These are phyloP conservation scores for Chrysaora quinquecirrha DNA, from an alignment of 30 jellyfish, hydroid and myxozoan genomes.

Conservation along the genomic window DNA sequence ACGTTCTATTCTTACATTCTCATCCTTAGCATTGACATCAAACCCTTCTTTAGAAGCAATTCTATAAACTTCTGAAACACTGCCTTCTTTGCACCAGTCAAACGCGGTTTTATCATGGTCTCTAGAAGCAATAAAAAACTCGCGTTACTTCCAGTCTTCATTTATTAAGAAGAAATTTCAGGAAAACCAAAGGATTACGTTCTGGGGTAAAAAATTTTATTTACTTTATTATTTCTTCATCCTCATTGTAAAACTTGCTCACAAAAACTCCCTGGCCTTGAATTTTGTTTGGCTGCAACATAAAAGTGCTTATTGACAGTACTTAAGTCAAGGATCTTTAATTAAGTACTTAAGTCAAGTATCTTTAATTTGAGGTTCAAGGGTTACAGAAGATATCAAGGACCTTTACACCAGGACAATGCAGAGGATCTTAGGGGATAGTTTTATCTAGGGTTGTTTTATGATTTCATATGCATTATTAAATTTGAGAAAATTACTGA, in stretches of 20 bases:
- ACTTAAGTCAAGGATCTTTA: no score
- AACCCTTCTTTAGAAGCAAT: not conserved
- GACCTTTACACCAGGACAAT: no score
- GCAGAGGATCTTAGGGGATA: no score
- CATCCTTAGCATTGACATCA: constrained; percentile 57
- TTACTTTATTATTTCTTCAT: not conserved
- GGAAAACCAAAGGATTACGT: no score
- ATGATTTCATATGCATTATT: no score
- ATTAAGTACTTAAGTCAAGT: no score
- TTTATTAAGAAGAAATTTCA: not conserved
- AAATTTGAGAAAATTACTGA: no score
- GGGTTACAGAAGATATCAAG: no score
- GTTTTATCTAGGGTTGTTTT: no score
- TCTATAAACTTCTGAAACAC: constrained; percentile 30
- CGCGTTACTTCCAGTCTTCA: not conserved
- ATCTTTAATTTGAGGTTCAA: no score
- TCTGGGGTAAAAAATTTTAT: not conserved
- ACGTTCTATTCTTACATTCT: constrained; percentile 61
- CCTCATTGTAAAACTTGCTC: not conserved
- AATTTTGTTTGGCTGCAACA: not conserved
- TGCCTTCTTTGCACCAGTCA: constrained; percentile 90
- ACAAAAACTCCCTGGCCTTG: not conserved
- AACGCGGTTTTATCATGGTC: constrained; percentile 78
- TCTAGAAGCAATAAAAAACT: not conserved
- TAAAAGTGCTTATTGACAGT: no score